These are phyloP conservation scores for Lissonota sp. DNA, from an alignment of 2,888 invertebrate species.

Conservation along the genomic window DNA sequence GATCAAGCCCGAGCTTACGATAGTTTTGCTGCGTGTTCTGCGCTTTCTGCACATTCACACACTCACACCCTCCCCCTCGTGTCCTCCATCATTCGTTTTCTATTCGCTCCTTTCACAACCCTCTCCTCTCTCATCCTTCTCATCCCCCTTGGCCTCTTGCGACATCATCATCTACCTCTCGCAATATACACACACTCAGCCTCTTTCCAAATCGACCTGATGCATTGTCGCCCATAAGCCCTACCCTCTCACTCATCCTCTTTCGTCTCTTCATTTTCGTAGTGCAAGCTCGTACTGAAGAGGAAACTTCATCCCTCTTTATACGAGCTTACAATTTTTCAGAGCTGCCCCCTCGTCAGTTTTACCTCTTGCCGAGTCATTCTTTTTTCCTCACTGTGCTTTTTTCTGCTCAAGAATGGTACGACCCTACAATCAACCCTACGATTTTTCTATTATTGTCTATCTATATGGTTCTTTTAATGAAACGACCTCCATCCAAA, in stretches of 20 bases:
- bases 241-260: not conserved
- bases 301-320: conserved; percentile 46
- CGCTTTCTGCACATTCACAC: not conserved
- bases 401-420: conserved; percentile 17
- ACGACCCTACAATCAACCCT: conserved; percentile 32
- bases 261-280: conserved; percentile 34
- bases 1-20: conserved; percentile 56
- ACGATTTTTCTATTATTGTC: conserved; percentile 34
- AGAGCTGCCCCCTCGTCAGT: conserved; percentile 48
- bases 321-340: conserved; percentile 54
- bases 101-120: conserved; percentile 24
- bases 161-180: conserved; percentile 36
- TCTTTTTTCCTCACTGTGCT: conserved; percentile 1
- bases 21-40: conserved; percentile 48
- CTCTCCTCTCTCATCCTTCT: conserved; percentile 26
- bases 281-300: conserved; percentile 47
- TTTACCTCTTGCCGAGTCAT: conserved; percentile 14
- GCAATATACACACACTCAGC: conserved; percentile 34
- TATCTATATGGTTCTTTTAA: conserved; percentile 24
- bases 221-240: conserved; percentile 46
- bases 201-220: conserved; percentile 56
- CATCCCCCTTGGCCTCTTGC: conserved; percentile 12
- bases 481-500: too few species aligned
- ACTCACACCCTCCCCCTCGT: not conserved
- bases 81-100: conserved; percentile 9